A percentile compares a stretch with the other conserved stretches of the same genome.
phyloP scores from a whole-genome alignment of 2,113 vertebrate species.

The Megaceryle maxima region DNA sequence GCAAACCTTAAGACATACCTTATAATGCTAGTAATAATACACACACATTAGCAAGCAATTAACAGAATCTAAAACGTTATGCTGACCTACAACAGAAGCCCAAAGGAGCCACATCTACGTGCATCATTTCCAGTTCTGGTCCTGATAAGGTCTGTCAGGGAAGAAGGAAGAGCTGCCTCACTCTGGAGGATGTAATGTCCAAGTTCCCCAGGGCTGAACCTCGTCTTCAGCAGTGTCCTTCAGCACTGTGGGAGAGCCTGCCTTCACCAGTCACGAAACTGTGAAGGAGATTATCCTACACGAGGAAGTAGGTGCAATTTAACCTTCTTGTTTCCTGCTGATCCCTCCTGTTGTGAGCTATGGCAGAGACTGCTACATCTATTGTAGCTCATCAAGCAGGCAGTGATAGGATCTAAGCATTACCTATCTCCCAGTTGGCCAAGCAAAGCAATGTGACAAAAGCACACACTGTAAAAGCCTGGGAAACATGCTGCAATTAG shows the following conservation, averaged over 20 bases:
- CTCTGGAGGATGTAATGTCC: background rate
- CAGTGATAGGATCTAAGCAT: background rate
- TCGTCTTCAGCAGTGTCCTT: background rate
- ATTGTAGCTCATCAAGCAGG: background rate
- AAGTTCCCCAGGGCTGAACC: background rate
- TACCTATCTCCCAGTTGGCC: background rate
- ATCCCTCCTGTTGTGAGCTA: background rate
- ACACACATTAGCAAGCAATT: background rate
- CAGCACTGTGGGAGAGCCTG: background rate
- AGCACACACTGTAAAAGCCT: background rate
- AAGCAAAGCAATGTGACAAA: background rate
- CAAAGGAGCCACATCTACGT: background rate
- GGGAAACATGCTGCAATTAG: background rate
- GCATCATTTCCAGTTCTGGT: background rate
- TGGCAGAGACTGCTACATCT: background rate
- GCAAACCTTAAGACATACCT: background rate
- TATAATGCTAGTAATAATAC: background rate
- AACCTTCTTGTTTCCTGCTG: background rate
- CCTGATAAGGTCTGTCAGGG: background rate
- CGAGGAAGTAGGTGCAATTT: background rate
- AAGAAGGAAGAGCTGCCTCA: background rate
- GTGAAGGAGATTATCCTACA: background rate
- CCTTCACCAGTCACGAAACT: background rate
- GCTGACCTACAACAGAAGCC: background rate
- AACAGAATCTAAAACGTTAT: background rate